phyloP scores from a whole-genome alignment of 2,888 invertebrate genomes.

The Drosophila lacicola region DNA sequence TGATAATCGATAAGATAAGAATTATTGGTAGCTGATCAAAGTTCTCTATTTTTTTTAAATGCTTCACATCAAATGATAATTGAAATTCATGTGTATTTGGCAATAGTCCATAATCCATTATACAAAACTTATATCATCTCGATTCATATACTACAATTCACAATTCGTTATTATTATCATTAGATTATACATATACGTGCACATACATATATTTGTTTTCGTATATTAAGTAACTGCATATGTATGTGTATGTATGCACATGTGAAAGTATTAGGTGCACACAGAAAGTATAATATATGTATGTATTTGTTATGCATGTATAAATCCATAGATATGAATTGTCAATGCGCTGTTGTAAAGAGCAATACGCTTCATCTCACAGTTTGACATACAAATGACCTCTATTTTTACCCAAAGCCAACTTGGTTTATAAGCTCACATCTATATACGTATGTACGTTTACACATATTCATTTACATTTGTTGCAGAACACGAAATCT shows the following conservation, averaged over 20 bases:
- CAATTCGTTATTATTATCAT: neutral
- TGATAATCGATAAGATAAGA: slow-evolving; percentile 41
- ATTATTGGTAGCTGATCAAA: slow-evolving; percentile 14
- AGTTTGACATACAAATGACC: slow-evolving; percentile 77
- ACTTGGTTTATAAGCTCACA: slow-evolving; percentile 4
- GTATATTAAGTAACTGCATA: no score
- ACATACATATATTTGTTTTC: no score
- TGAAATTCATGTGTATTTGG: slow-evolving; percentile 1
- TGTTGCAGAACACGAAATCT: slow-evolving; percentile 3
- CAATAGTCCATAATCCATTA: slow-evolving; percentile 17
- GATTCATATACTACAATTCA: neutral
- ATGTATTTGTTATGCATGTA: neutral
- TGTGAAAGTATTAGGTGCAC: neutral
- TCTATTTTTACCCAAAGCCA: slow-evolving; percentile 32
- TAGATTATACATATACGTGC: neutral
- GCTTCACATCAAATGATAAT: neutral
- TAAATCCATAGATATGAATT: neutral
- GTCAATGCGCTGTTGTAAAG: neutral
- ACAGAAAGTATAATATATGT: neutral
- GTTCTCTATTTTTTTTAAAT: slow-evolving; percentile 18
- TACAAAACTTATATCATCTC: slow-evolving; percentile 9
- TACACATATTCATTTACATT: slow-evolving; percentile 4
- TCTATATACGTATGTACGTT: neutral
- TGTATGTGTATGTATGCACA: neutral
- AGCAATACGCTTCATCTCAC: neutral